Evolutionary conservation across 2,797 vertebrate genomes (phyloP).

Genomic region (Pseudocheirus occidentalis): DNA sequence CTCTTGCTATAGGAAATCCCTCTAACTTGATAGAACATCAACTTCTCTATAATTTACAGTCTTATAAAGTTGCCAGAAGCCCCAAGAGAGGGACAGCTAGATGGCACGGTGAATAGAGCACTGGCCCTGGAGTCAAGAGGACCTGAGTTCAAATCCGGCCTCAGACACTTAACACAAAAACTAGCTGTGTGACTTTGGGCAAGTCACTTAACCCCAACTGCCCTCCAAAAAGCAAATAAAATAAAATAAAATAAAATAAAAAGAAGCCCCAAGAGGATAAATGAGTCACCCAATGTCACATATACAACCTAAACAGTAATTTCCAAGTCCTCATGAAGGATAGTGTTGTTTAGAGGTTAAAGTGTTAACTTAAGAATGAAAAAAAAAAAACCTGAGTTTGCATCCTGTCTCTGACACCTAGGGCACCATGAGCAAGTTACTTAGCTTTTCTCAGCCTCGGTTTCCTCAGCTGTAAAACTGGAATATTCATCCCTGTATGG

Average conservation of each 20-base stretch:
- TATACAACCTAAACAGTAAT: background rate
- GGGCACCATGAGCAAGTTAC: background rate
- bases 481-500: background rate
- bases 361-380: background rate
- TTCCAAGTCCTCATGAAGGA: background rate
- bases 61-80: background rate
- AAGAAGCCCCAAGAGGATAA: background rate
- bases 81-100: too few relatives aligned
- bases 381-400: background rate
- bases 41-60: background rate
- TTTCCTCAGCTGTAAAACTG: background rate
- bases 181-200: too few relatives aligned
- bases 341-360: background rate
- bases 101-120: too few relatives aligned
- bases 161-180: too few relatives aligned
- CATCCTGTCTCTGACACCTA: background rate
- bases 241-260: too few relatives aligned
- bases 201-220: too few relatives aligned
- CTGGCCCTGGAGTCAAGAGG: too few relatives aligned
- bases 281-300: background rate
- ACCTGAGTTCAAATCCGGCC: too few relatives aligned
- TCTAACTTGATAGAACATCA: background rate
- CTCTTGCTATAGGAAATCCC: background rate
- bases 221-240: too few relatives aligned
- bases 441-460: background rate